phyloP scores from a whole-genome alignment of 2,888 invertebrate genomes.

The Epinotia demarniana region DNA sequence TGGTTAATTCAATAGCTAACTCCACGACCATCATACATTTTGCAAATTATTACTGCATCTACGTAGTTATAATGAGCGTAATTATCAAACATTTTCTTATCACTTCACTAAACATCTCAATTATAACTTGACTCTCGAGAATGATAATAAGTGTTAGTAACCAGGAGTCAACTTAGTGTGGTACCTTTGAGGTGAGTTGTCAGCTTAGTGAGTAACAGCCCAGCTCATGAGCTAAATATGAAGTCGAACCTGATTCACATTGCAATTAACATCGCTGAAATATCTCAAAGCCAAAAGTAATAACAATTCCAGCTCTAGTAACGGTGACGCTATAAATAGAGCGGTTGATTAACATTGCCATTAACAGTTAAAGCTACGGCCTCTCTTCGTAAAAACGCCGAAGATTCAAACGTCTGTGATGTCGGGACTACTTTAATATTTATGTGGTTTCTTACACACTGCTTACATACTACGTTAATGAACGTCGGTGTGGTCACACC shows the following conservation, averaged over 20 bases:
- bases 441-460: no score
- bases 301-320: slow-evolving; percentile 15
- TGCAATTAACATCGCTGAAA: slow-evolving; percentile 12
- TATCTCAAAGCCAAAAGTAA: slow-evolving; percentile 23
- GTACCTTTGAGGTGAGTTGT: background rate
- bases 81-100: background rate
- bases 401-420: no score
- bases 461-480: background rate
- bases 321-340: slow-evolving; percentile 6
- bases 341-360: slow-evolving; percentile 12
- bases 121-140: background rate
- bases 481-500: background rate
- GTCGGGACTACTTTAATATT: no score
- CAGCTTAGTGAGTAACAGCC: background rate
- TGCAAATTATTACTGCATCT: background rate
- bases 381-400: background rate
- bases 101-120: background rate
- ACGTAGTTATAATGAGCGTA: background rate
- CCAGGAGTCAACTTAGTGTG: background rate
- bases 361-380: background rate
- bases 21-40: background rate
- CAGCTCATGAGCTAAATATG: slow-evolving; percentile 5
- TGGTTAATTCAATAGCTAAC: no score
- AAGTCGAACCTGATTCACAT: background rate
- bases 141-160: background rate